Evolutionary conservation across 2,797 vertebrate species (phyloP).

Genomic region (Busarellus nigricollis): DNA sequence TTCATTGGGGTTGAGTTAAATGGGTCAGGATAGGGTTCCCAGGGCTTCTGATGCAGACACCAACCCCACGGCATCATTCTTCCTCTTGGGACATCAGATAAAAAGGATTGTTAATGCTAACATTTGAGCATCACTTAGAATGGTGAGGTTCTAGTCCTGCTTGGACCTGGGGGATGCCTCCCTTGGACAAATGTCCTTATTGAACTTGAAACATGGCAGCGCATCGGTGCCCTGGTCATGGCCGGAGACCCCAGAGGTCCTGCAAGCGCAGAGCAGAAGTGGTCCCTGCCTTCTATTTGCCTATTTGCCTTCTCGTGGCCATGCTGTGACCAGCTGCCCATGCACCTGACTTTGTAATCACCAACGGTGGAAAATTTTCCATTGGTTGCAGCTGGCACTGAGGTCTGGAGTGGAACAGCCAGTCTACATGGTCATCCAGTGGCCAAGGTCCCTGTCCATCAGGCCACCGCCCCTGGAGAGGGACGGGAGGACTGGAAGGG

Average conservation of each 20-base stretch:
- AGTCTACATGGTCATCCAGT: background rate
- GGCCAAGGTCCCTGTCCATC: accelerated
- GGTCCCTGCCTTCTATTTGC: background rate
- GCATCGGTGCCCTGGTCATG: accelerated
- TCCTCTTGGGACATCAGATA: background rate
- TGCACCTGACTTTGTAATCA: background rate
- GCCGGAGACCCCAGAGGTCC: accelerated
- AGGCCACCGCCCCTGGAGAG: background rate
- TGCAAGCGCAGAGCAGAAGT: background rate
- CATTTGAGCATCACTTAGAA: background rate
- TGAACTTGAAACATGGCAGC: background rate
- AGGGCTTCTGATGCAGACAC: background rate
- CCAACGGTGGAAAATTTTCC: background rate
- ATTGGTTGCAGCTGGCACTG: background rate
- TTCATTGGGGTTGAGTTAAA: background rate
- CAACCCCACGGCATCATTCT: background rate
- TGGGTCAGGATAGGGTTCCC: accelerated
- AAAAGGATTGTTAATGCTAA: background rate
- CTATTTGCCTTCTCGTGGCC: background rate
- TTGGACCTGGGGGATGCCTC: background rate
- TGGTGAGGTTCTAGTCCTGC: background rate
- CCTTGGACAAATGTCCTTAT: background rate
- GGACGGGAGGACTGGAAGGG: background rate
- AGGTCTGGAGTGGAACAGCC: background rate
- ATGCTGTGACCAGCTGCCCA: background rate